A percentile compares a stretch with the other conserved stretches of the same genome.
phyloP scores from a whole-genome alignment of 2,888 invertebrate genomes.

The Bembecia ichneumoniformis region DNA sequence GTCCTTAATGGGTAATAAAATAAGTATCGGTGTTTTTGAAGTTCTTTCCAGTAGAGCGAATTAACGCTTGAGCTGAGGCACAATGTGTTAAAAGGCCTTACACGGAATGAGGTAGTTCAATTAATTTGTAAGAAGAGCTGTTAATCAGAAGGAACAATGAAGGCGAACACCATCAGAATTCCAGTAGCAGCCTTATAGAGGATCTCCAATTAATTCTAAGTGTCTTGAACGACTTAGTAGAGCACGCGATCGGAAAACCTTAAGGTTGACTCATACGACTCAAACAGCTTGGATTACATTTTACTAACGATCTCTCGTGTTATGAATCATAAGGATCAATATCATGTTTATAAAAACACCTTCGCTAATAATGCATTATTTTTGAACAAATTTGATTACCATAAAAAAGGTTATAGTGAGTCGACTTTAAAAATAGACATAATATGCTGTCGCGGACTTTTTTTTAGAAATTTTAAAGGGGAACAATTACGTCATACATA shows the following conservation, averaged over 20 bases:
- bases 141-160: slow-evolving; percentile 25
- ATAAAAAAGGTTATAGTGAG: no score
- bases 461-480: no score
- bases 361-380: no score
- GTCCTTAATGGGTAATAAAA: not conserved
- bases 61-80: not conserved
- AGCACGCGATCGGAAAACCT: slow-evolving; percentile 6
- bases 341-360: no score
- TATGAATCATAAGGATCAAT: no score
- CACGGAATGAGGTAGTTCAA: slow-evolving; percentile 9
- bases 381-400: no score
- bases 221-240: slow-evolving; percentile 22
- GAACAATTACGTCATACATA: no score
- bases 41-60: not conserved
- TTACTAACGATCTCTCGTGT: no score
- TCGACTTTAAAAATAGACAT: no score
- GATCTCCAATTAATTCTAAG: slow-evolving; percentile 34
- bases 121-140: slow-evolving; percentile 30
- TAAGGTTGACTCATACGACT: not conserved
- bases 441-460: no score
- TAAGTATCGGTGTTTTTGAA: not conserved
- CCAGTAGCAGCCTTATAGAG: slow-evolving; percentile 28
- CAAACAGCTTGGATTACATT: not conserved
- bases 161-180: slow-evolving; percentile 19
- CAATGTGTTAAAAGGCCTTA: not conserved